These are phyloP conservation scores for Menura novaehollandiae DNA, from an alignment of 2,113 vertebrate species.

Conservation along the genomic window DNA sequence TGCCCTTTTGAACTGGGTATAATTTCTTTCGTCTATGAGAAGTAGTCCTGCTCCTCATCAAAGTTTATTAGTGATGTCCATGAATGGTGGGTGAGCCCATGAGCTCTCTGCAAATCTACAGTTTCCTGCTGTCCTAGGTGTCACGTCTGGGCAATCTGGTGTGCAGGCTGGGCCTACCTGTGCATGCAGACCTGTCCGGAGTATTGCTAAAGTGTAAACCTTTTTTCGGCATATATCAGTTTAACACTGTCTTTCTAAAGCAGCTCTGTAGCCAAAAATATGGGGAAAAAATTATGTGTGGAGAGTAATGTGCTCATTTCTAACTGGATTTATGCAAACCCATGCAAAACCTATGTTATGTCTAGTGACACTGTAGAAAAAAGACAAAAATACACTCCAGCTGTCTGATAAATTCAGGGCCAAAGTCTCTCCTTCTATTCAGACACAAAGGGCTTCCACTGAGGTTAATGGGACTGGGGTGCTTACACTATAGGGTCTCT, in stretches of 20 bases:
- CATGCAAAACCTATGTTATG: slow-evolving; percentile 14
- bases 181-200: not conserved
- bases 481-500: not conserved
- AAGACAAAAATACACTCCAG: slow-evolving; percentile 29
- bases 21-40: not conserved
- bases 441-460: not conserved
- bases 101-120: not conserved
- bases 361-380: slow-evolving; percentile 16
- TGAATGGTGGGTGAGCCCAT: not conserved
- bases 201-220: not conserved
- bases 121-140: not conserved
- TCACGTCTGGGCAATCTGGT: not conserved
- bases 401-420: slow-evolving; percentile 14
- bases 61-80: not conserved
- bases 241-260: not conserved
- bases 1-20: not conserved
- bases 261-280: not conserved
- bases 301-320: not conserved
- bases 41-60: not conserved
- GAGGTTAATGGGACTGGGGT: slow-evolving; percentile 6
- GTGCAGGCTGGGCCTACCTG: not conserved
- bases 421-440: not conserved
- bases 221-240: not conserved
- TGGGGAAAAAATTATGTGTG: not conserved
- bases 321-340: not conserved